Percentiles rank a stretch among this genome's conserved stretches.
These are phyloP conservation scores for Mormyrus iriodes DNA, from an alignment of 2,113 vertebrate genomes.

Conservation along the genomic window DNA sequence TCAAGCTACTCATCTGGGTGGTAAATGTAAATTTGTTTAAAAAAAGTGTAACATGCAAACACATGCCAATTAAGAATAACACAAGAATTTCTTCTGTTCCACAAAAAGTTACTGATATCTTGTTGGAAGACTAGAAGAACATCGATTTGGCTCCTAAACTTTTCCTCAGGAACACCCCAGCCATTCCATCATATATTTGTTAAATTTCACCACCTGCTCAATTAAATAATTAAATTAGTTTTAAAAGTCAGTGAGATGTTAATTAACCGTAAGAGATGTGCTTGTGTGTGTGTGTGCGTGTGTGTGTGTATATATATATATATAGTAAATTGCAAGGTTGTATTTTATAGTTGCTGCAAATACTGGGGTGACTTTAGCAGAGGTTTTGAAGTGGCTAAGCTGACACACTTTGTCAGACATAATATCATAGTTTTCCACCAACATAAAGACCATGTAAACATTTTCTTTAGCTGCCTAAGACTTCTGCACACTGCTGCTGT, in stretches of 20 bases:
- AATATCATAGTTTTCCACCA: not conserved
- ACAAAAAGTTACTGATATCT: not conserved
- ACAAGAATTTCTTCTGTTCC: not conserved
- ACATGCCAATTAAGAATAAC: not conserved
- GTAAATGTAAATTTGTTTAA: not conserved
- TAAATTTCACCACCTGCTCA: not conserved
- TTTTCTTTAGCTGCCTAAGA: not conserved
- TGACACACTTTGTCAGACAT: not conserved
- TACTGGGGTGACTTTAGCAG: not conserved
- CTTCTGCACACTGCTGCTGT: not conserved
- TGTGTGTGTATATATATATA: no score
- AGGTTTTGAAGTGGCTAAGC: not conserved
- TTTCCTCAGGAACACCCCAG: not conserved
- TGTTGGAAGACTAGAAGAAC: not conserved
- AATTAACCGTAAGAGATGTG: not conserved
- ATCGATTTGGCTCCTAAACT: not conserved
- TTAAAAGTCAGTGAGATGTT: not conserved
- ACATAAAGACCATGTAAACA: not conserved
- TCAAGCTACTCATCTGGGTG: not conserved
- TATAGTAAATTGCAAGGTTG: no score
- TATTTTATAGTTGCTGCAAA: no score
- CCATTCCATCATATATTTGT: not conserved
- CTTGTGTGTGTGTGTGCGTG: no score
- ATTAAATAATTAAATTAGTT: not conserved
- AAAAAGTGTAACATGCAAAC: not conserved